Conservation (phyloP, 2,797 vertebrate species). For the Clarias pachynema region DNA sequence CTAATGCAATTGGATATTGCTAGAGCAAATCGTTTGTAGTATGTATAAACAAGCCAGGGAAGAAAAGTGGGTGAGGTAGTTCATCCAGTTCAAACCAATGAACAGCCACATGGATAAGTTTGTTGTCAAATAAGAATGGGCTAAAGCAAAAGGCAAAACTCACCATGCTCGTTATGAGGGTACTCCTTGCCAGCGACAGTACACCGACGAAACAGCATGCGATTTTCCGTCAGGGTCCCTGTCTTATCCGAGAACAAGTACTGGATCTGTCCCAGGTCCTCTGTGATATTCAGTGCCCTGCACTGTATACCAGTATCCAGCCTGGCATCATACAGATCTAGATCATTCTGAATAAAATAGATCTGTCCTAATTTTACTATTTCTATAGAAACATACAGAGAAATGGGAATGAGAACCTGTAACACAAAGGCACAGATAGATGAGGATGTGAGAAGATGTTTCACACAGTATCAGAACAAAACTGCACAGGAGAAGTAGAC, state of each 20-base stretch:
- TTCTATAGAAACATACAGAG: constrained; percentile 96
- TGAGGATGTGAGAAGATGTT: neutral
- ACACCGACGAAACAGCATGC: constrained; percentile 95
- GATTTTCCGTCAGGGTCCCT: constrained; percentile 95
- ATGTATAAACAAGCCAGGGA: neutral
- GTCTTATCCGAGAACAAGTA: constrained; percentile 97
- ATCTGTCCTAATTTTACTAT: constrained; percentile 94
- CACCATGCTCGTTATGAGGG: constrained; percentile 91
- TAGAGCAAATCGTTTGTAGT: neutral
- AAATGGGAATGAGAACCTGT: constrained; percentile 95
- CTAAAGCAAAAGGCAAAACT: constrained; percentile 46
- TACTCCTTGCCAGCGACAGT: constrained; percentile 91
- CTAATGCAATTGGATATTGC: neutral
- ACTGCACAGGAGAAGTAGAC: neutral
- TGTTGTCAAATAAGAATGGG: constrained; percentile 19
- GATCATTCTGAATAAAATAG: constrained; percentile 93
- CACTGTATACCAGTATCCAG: constrained; percentile 86
- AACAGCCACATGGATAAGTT: neutral
- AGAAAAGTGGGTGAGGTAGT: neutral
- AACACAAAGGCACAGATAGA: constrained; percentile 30
- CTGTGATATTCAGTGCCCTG: constrained; percentile 90
- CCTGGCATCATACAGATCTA: constrained; percentile 85
- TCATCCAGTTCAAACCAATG: neutral
- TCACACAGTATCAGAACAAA: neutral
- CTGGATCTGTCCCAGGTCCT: constrained; percentile 94